A percentile compares a stretch with the other conserved stretches of the same genome.
phyloP scores from a whole-genome alignment of 2,113 vertebrate species.

The Mormoops blainvillei region DNA sequence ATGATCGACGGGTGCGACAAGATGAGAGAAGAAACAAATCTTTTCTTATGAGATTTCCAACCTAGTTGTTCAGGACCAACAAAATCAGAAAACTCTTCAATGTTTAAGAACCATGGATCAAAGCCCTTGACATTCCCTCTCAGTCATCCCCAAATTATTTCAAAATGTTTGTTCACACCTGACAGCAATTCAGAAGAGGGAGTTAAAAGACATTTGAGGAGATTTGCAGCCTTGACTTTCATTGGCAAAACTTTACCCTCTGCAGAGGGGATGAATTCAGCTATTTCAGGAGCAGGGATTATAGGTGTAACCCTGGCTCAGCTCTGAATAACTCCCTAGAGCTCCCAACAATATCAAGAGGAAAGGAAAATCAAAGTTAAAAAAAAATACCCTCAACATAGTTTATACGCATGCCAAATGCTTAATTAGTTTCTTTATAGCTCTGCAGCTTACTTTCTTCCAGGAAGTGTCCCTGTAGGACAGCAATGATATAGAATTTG shows the following conservation, averaged over 20 bases:
- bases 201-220: not conserved
- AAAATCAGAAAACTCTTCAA: not conserved
- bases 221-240: not conserved
- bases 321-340: not conserved
- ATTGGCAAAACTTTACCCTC: not conserved
- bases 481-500: not conserved
- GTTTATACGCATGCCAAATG: not conserved
- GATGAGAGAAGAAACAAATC: not conserved
- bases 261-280: not conserved
- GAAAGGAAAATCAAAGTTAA: not conserved
- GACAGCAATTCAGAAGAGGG: not conserved
- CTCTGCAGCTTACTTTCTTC: not conserved
- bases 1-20: not conserved
- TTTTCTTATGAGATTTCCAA: not conserved
- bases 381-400: not conserved
- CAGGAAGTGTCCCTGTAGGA: not conserved
- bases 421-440: not conserved
- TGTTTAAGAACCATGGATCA: not conserved
- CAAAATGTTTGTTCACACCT: not conserved
- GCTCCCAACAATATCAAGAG: not conserved
- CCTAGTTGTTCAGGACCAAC: not conserved
- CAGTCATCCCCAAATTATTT: conserved; percentile 1
- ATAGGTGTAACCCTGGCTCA: not conserved
- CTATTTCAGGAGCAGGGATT: conserved; percentile 18
- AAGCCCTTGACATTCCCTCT: conserved; percentile 21